A percentile compares a stretch with the other conserved stretches of the same genome.
Conservation (phyloP, 2,888 invertebrate genomes). For the Tanypteryx hageni region DNA sequence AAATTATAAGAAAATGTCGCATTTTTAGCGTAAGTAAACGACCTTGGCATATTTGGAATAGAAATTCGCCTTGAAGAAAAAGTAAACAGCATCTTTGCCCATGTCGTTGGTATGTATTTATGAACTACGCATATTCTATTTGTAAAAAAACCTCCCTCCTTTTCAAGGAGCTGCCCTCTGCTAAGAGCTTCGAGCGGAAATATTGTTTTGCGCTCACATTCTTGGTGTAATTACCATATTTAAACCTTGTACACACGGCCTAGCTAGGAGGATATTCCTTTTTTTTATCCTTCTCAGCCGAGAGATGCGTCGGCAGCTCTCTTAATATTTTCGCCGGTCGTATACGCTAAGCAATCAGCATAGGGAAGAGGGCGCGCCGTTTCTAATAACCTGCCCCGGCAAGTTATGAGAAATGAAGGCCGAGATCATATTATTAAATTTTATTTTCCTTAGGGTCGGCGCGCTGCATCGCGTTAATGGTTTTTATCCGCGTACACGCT, state of each 20-base stretch:
- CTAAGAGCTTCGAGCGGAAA: not conserved
- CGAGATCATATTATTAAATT: not conserved
- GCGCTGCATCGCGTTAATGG: not conserved
- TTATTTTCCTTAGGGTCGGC: not conserved
- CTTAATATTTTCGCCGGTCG: not conserved
- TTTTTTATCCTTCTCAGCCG: not conserved
- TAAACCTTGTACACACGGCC: not conserved
- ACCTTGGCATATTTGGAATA: too few relatives aligned
- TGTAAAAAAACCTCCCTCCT: not conserved
- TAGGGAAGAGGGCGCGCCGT: not conserved
- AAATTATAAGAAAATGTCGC: too few relatives aligned
- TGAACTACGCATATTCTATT: too few relatives aligned
- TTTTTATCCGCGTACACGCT: not conserved
- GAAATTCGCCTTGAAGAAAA: too few relatives aligned
- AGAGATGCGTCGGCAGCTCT: not conserved
- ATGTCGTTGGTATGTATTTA: too few relatives aligned
- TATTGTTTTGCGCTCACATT: not conserved
- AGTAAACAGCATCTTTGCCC: too few relatives aligned
- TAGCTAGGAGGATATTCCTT: not conserved
- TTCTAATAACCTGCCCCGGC: not conserved
- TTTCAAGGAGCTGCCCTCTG: not conserved
- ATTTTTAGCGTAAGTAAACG: too few relatives aligned
- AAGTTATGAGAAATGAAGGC: conserved; percentile 2
- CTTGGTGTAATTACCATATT: not conserved
- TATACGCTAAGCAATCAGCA: not conserved